Percentiles rank a stretch among this genome's conserved stretches.
phyloP scores from a whole-genome alignment of 2,888 invertebrate species.

The Diploptera punctata region DNA sequence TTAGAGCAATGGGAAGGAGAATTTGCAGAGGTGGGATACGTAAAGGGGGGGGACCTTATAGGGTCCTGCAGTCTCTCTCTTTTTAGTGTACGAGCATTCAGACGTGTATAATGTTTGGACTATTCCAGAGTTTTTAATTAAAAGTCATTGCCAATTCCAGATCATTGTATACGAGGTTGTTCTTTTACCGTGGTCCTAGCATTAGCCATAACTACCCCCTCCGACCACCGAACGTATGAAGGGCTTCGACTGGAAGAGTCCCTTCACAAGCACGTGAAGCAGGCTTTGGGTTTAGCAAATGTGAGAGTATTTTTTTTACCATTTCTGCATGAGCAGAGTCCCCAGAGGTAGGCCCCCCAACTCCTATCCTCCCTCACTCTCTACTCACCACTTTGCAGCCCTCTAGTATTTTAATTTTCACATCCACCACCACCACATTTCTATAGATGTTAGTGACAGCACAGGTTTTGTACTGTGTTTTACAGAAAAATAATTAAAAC shows the following conservation, averaged over 20 bases:
- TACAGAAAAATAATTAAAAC: constrained; percentile 31
- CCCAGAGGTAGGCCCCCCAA: constrained; percentile 29
- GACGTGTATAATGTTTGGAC: constrained; percentile 37
- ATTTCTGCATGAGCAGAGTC: constrained; percentile 31
- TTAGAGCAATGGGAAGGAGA: constrained; percentile 19
- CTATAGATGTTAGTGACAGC: constrained; percentile 29
- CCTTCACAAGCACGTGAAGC: constrained; percentile 25
- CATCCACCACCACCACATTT: constrained; percentile 18
- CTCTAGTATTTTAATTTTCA: constrained; percentile 30
- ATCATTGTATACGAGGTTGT: constrained; percentile 33
- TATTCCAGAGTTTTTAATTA: constrained; percentile 35
- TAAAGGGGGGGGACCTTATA: not conserved
- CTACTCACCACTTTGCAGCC: not conserved
- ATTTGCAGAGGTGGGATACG: not conserved
- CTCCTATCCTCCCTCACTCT: constrained; percentile 11
- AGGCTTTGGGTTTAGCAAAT: constrained; percentile 19
- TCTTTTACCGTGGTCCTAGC: constrained; percentile 22
- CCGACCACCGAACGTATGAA: not conserved
- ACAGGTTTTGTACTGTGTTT: constrained; percentile 29
- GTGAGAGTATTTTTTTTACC: constrained; percentile 21
- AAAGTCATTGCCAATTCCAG: constrained; percentile 40
- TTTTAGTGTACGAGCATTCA: constrained; percentile 29
- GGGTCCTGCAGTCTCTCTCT: too few relatives aligned
- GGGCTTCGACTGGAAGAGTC: not conserved
- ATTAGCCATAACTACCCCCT: constrained; percentile 11